Base-by-base conservation (phyloP, 1,140 invertebrate species). In the Belonocnema kinseyi region DNA sequence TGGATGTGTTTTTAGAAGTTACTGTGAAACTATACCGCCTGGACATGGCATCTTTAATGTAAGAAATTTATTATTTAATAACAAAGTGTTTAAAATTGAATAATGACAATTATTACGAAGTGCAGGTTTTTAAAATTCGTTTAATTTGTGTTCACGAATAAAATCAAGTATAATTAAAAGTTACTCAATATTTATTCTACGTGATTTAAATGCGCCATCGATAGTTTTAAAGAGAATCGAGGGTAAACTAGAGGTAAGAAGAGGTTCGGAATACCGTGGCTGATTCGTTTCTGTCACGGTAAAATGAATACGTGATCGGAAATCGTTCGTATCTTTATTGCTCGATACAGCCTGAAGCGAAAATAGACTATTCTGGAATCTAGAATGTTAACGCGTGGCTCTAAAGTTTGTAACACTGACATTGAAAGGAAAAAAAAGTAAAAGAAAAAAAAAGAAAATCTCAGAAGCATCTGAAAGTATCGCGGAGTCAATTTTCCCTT, bases 271-370 rank as follows among this genome's bases (percentile, higher is more conserved):
- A 66, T 19, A 19, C 40, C 61, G 33, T 66, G 61, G 33, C 61
- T 66, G 61, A 66, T 66, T 66, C 61, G 61, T 66, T 66, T 40
- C 26, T 66, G 61, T 66, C 61, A 66, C 61, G 61, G 26, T 66
- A 66, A 66, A 66, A 21, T 66, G 61, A 33, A 66, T 66, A 33
- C 26, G 26, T 66, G 61, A 66, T 66, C 61, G 61, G 61, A 66
- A 66, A 66, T 21, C 26, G 61, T 40, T 13, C 61, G 61, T 66
- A 33, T 66, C 61, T 66, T 66, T 66, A 66, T 46, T 66, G 61
- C 61, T 66, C 1, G 26, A 66, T 66, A 33, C 26, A 66, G 26
- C 61, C 61, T 66, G 61, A 40, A 66, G 61, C 61, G 40, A 66
- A n/a, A 26, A 66, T 10, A 66, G 61, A 66, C 12, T 46, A 33